Conservation (phyloP, 2,797 vertebrate species). For the Hyperoplus lanceolatus region DNA sequence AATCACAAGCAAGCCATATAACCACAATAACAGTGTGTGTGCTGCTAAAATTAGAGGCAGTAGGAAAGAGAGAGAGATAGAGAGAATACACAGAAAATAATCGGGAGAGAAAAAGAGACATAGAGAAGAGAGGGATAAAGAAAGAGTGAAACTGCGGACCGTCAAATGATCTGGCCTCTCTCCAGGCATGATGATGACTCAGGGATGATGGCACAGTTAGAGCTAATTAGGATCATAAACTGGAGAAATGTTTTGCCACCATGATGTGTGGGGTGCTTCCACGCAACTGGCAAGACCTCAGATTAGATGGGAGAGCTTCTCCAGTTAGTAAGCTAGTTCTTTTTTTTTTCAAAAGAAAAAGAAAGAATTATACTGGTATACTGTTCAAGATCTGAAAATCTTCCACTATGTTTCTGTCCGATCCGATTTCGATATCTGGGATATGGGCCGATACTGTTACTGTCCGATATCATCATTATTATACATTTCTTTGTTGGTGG, state of each 20-base stretch:
- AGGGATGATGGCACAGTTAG: constrained; percentile 81
- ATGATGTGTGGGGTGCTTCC: constrained; percentile 64
- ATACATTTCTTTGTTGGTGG: too few species aligned
- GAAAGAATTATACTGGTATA: too few species aligned
- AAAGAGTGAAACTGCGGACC: constrained; percentile 58
- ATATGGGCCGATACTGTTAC: too few species aligned
- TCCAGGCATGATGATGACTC: constrained; percentile 82
- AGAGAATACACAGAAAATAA: not conserved
- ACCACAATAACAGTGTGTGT: constrained; percentile 52
- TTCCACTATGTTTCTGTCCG: too few species aligned
- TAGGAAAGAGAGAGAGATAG: not conserved
- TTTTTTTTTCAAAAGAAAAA: too few species aligned
- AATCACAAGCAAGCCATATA: constrained; percentile 24
- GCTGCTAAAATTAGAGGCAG: constrained; percentile 29
- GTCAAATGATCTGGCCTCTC: constrained; percentile 79
- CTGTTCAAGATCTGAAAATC: too few species aligned
- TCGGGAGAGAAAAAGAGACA: not conserved
- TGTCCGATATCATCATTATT: too few species aligned
- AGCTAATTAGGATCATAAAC: constrained; percentile 85
- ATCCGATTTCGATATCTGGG: too few species aligned
- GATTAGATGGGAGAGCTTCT: constrained; percentile 43
- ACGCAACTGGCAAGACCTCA: constrained; percentile 64
- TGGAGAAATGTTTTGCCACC: constrained; percentile 78
- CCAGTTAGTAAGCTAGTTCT: constrained; percentile 5
- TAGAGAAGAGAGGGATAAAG: constrained; percentile 32